Percentiles rank a stretch among this genome's conserved stretches.
Evolutionary conservation across 2,888 invertebrate genomes (phyloP).

Genomic region (Synergus japonicus): DNA sequence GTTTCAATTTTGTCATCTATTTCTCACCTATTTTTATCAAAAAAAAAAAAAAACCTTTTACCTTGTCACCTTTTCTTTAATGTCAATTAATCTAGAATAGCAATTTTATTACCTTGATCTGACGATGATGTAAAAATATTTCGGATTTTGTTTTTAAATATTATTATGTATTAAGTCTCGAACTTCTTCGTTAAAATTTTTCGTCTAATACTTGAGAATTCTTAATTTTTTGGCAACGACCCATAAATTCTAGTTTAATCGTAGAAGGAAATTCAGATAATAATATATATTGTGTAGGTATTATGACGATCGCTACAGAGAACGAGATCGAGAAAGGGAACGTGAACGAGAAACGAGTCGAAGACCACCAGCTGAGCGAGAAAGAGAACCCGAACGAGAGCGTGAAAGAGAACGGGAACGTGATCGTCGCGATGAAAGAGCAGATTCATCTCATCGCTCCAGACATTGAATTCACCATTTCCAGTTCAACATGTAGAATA

Average conservation of each 20-base stretch:
- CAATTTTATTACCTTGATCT: no score
- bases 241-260: background rate
- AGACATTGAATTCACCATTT: slow-evolving; percentile 80
- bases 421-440: slow-evolving; percentile 82
- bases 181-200: no score
- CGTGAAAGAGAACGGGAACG: slow-evolving; percentile 83
- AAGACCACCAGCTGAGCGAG: slow-evolving; percentile 76
- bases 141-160: no score
- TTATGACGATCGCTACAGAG: slow-evolving; percentile 92
- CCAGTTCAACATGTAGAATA: slow-evolving; percentile 8
- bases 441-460: slow-evolving; percentile 82
- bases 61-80: no score
- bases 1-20: no score
- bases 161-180: no score
- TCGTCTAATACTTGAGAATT: no score
- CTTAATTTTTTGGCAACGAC: no score
- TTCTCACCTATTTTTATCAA: no score
- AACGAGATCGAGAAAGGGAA: slow-evolving; percentile 80
- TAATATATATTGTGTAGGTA: slow-evolving; percentile 80
- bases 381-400: slow-evolving; percentile 82
- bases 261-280: background rate
- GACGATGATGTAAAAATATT: no score
- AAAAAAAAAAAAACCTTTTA: no score
- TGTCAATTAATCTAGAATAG: no score
- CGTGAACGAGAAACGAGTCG: slow-evolving; percentile 81